Percentiles rank a stretch among this genome's conserved stretches.
Evolutionary conservation across 2,113 vertebrate species (phyloP).

Genomic region (Engystomops pustulosus): DNA sequence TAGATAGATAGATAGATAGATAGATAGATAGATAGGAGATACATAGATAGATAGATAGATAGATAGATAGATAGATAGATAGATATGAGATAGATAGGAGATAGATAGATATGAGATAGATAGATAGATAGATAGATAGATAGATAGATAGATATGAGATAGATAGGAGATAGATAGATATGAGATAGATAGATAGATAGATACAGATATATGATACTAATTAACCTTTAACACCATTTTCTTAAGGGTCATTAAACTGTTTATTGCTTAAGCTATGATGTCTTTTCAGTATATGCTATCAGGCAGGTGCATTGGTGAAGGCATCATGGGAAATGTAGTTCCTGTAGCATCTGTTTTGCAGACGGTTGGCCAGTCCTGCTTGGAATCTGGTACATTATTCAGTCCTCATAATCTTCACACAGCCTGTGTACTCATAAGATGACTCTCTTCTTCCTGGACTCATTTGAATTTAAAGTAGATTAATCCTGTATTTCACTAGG

Average conservation of each 20-base stretch:
- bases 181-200: background rate
- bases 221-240: background rate
- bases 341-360: constrained; percentile 7
- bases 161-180: too few species aligned
- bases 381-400: constrained; percentile 10
- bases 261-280: background rate
- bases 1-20: background rate
- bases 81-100: too few species aligned
- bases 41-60: background rate
- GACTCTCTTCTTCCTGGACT: constrained; percentile 16
- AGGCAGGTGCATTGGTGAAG: constrained; percentile 5
- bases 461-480: constrained; percentile 46
- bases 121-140: too few species aligned
- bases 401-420: constrained; percentile 24
- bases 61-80: background rate
- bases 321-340: constrained; percentile 34
- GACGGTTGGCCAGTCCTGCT: background rate
- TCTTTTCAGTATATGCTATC: background rate
- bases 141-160: too few species aligned
- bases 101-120: too few species aligned
- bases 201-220: background rate
- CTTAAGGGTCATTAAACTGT: too few species aligned
- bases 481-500: constrained; percentile 41
- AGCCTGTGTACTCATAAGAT: constrained; percentile 12
- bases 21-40: background rate